These are phyloP conservation scores for Strongylocentrotus purpuratus DNA, from an alignment of 35 echinoderm and acorn worm genomes.

Conservation along the genomic window DNA sequence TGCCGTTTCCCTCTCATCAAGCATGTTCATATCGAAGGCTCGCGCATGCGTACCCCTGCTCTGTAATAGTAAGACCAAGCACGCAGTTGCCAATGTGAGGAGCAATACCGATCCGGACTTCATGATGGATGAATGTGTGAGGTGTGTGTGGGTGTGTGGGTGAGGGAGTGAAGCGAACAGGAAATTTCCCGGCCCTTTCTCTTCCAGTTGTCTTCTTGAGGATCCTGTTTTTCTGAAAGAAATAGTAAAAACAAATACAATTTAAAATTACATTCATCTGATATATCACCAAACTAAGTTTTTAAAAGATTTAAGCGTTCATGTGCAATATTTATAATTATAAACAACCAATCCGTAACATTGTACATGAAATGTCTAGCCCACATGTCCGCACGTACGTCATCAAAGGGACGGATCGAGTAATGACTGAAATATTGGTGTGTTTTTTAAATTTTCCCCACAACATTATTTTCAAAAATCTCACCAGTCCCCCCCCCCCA, in stretches of 20 bases:
- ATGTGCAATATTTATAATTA: too few relatives aligned
- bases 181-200: neutral
- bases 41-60: slow-evolving; percentile 29
- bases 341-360: too few relatives aligned
- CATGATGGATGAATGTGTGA: slow-evolving; percentile 24
- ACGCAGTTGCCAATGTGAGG: slow-evolving; percentile 38
- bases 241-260: neutral
- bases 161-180: neutral
- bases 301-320: too few relatives aligned
- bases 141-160: neutral
- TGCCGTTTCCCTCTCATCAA: slow-evolving; percentile 15
- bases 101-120: slow-evolving; percentile 48
- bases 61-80: slow-evolving; percentile 50
- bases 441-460: too few relatives aligned
- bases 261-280: too few relatives aligned
- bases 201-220: neutral
- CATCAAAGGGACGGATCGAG: too few relatives aligned
- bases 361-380: too few relatives aligned
- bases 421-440: too few relatives aligned
- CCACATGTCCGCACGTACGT: too few relatives aligned
- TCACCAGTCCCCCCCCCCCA: too few relatives aligned
- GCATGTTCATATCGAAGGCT: slow-evolving; percentile 24
- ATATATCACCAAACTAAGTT: too few relatives aligned
- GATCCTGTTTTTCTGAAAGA: neutral
- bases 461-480: too few relatives aligned